These are phyloP conservation scores for Drosophila persimilis DNA, from an alignment of 1,140 invertebrate genomes.

Conservation along the genomic window DNA sequence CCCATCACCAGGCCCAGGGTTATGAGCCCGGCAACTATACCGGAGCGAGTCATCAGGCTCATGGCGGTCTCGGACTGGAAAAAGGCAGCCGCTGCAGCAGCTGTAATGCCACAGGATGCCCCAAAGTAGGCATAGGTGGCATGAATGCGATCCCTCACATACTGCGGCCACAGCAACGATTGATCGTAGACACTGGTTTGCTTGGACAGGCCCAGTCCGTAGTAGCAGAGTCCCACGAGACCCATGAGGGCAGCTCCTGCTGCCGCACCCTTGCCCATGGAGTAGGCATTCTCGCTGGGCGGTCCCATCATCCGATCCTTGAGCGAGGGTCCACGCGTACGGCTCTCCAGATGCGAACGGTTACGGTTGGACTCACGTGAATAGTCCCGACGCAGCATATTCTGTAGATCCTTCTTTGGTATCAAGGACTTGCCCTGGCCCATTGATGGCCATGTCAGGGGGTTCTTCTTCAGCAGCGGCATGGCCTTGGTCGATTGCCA, in stretches of 20 bases:
- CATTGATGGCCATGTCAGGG: not conserved
- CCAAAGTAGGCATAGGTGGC: slow-evolving; percentile 98
- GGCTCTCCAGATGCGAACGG: slow-evolving; percentile 44
- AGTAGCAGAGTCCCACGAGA: slow-evolving; percentile 95
- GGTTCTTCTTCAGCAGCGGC: not conserved
- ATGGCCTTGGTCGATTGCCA: slow-evolving; percentile 31
- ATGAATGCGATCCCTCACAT: slow-evolving; percentile 94
- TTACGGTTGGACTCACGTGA: slow-evolving; percentile 44
- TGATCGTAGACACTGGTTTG: slow-evolving; percentile 92
- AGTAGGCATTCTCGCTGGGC: slow-evolving; percentile 86
- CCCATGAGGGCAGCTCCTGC: slow-evolving; percentile 95
- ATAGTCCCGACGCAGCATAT: slow-evolving; percentile 35
- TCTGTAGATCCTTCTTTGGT: slow-evolving; percentile 10
- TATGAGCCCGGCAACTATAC: slow-evolving; percentile 89
- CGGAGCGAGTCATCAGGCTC: slow-evolving; percentile 88
- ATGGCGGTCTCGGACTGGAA: slow-evolving; percentile 91
- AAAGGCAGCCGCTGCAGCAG: slow-evolving; percentile 90
- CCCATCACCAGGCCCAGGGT: slow-evolving; percentile 95
- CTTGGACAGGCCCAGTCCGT: slow-evolving; percentile 94
- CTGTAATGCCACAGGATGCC: slow-evolving; percentile 92
- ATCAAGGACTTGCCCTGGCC: slow-evolving; percentile 10
- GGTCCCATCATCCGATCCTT: slow-evolving; percentile 79
- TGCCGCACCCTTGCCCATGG: slow-evolving; percentile 92
- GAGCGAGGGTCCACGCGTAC: slow-evolving; percentile 45
- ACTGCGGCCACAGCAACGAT: slow-evolving; percentile 95